Evolutionary conservation across 2,113 vertebrate genomes (phyloP), one percentile per base, ranked within the genome.

Genomic region (Emydura subglobosa): DNA sequence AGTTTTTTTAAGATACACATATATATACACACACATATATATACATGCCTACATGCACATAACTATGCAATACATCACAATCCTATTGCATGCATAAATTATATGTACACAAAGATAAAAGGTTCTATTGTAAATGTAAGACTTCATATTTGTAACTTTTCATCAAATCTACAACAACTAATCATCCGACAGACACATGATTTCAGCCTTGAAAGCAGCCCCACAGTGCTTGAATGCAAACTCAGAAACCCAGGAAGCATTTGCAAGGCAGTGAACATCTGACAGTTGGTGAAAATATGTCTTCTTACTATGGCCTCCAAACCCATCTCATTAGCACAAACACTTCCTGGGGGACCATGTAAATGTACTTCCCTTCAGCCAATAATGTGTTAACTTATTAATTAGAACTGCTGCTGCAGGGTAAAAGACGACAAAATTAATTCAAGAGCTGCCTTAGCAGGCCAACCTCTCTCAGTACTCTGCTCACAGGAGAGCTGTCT

Each of bases 341-440:
- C 85, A 59, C 95, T 91, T 97, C 97, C 96, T 96, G 59, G 50
- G 96, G 96, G 96, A 97, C 90, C 95, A 90, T 96, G 95, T 96
- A 97, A 97, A 84, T 92, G 96, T 93, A 96, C 82, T 98, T 96
- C 95, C 96, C 95, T 97, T 97, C 97, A 96, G 96, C 97, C 93
- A 98, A 85, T 79, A 98, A 97, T 0, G 90, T 92, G 96, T 97
- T 97, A 97, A 98, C 93, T 97, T 95, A 95, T 96, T 98, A 97
- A 98, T 98, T 97, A 98, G 96, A 97, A 97, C 91, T 93, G 96
- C 94, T 95, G 95, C 95, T 98, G 95, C 93, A 97, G 96, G 96
- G 94, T 94, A 95, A 95, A 97, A 86, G 90, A 96, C 96, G 84
- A 95, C 87, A 96, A 97, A 97, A 97, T 97, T 96, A 97, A 98